phyloP scores from a whole-genome alignment of 1,140 invertebrate genomes.

The Lineus longissimus region DNA sequence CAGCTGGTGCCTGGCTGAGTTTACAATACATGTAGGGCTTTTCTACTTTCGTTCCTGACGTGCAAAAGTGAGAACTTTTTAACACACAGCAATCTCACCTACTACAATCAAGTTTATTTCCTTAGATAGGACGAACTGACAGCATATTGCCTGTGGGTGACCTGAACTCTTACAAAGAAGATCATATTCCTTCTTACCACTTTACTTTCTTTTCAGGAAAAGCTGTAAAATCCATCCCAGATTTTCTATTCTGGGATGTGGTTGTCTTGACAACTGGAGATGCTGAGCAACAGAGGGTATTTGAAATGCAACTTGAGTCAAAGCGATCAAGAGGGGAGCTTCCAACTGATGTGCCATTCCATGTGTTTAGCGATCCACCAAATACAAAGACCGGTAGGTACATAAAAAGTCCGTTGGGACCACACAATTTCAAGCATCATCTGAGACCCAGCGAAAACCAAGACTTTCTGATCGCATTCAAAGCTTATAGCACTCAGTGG shows the following conservation, averaged over 20 bases:
- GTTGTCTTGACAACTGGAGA: conserved; percentile 53
- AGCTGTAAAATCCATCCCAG: conserved; percentile 15
- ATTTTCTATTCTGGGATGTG: conserved; percentile 49
- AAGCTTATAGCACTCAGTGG: neutral
- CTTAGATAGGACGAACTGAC: no score
- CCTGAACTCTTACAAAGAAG: no score
- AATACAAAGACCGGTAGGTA: conserved; percentile 47
- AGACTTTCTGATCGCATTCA: neutral
- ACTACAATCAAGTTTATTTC: no score
- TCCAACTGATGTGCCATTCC: conserved; percentile 35
- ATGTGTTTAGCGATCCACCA: conserved; percentile 50
- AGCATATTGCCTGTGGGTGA: no score
- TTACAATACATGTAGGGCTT: no score
- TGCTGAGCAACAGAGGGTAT: conserved; percentile 45
- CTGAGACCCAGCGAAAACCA: neutral
- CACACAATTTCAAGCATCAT: neutral
- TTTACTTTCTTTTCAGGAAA: conserved; percentile 22
- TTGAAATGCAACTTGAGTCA: conserved; percentile 43
- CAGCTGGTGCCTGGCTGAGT: no score
- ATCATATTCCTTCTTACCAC: no score
- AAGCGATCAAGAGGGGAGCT: conserved; percentile 40
- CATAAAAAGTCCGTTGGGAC: neutral
- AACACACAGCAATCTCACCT: no score
- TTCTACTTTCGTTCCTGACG: no score
- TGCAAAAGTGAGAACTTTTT: no score